These are phyloP conservation scores for Drosophila nigritarsus DNA, from an alignment of 2,888 invertebrate genomes.

Conservation along the genomic window DNA sequence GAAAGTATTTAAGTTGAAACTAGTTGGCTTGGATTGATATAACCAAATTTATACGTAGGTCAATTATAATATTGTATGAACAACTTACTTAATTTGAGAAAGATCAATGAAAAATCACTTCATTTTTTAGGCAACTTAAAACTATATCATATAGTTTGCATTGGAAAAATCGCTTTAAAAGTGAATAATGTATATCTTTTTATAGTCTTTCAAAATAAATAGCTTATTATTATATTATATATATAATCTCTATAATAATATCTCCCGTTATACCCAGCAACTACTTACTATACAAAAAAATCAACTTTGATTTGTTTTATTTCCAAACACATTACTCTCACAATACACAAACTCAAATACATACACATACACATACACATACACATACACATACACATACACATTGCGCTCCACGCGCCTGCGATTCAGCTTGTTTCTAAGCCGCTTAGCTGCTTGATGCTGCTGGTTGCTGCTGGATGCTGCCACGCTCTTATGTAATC, in stretches of 20 bases:
- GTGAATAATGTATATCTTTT: not conserved
- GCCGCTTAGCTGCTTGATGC: conserved; percentile 54
- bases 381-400: not conserved
- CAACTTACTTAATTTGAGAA: too few relatives aligned
- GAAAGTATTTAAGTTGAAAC: not conserved
- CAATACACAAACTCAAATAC: conserved; percentile 5
- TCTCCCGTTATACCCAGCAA: not conserved
- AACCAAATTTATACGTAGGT: not conserved
- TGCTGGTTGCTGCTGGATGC: conserved; percentile 15
- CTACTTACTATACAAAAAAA: not conserved
- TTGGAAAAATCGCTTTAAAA: not conserved
- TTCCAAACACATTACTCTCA: conserved; percentile 25
- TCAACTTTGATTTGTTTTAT: conserved; percentile 25
- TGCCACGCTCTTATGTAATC: conserved; percentile 33
- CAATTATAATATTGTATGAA: too few relatives aligned
- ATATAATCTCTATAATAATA: too few relatives aligned
- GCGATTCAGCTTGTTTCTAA: conserved; percentile 38
- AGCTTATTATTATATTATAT: too few relatives aligned
- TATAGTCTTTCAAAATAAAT: not conserved
- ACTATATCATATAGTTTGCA: not conserved
- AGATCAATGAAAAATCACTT: too few relatives aligned
- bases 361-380: not conserved
- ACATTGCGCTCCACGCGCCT: conserved; percentile 6
- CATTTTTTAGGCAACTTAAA: not conserved
- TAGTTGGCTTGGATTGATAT: not conserved